phyloP scores from a whole-genome alignment of 2,888 invertebrate species.

The Endomychus coccineus region DNA sequence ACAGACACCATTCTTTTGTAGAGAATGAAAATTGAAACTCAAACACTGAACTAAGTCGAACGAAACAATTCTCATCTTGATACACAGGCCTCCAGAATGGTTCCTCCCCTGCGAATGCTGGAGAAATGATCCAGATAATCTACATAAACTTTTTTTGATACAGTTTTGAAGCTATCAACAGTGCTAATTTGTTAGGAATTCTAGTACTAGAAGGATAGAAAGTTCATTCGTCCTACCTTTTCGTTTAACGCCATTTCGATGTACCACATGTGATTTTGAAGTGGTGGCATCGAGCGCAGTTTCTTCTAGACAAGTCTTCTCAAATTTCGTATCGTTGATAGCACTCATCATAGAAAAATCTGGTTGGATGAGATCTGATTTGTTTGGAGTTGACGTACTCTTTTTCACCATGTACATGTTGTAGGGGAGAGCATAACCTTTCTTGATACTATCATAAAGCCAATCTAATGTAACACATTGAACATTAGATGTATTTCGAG shows the following conservation, averaged over 20 bases:
- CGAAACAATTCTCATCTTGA: too few relatives aligned
- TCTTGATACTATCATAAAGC: constrained; percentile 69
- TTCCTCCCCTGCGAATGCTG: too few relatives aligned
- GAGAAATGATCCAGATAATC: too few relatives aligned
- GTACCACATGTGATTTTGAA: constrained; percentile 20
- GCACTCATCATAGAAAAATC: constrained; percentile 48
- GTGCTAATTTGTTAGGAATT: too few relatives aligned
- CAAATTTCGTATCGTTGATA: constrained; percentile 27
- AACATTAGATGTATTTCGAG: constrained; percentile 43
- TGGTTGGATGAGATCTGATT: constrained; percentile 41
- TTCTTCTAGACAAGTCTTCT: constrained; percentile 18
- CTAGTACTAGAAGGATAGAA: too few relatives aligned
- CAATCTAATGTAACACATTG: constrained; percentile 68
- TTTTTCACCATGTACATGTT: constrained; percentile 54
- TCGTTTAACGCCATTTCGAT: constrained; percentile 14
- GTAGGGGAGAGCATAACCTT: constrained; percentile 61
- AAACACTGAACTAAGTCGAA: too few relatives aligned
- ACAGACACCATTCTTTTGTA: too few relatives aligned
- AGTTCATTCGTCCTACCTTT: too few relatives aligned
- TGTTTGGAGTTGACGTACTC: constrained; percentile 65
- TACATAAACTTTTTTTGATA: too few relatives aligned
- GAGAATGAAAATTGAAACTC: too few relatives aligned
- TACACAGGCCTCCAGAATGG: too few relatives aligned
- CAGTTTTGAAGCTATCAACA: too few relatives aligned
- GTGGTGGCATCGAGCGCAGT: constrained; percentile 10